These are phyloP conservation scores for Catamblyrhynchus diadema DNA, from an alignment of 2,797 vertebrate genomes.

Conservation along the genomic window DNA sequence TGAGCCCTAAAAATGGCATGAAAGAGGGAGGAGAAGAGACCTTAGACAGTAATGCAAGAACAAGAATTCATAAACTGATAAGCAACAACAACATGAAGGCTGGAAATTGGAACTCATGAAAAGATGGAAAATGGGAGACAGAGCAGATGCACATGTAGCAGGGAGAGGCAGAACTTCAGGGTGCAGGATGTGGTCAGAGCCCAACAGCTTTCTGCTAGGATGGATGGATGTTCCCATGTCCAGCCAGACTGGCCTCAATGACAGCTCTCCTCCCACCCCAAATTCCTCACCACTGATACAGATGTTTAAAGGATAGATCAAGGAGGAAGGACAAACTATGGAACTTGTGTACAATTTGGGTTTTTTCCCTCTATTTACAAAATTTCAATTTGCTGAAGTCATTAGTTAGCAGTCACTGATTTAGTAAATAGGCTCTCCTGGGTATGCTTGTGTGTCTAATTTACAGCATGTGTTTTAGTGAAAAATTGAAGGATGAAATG, in stretches of 20 bases:
- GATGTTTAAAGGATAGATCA: background rate
- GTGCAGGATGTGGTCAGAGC: background rate
- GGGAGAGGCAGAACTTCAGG: background rate
- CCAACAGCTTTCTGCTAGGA: background rate
- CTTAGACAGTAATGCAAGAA: background rate
- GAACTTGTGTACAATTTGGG: background rate
- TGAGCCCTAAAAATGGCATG: background rate
- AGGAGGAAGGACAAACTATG: background rate
- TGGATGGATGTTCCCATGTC: background rate
- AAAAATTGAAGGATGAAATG: background rate
- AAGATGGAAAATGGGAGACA: background rate
- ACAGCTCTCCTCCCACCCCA: background rate
- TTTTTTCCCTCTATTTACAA: background rate
- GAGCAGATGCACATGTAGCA: accelerated
- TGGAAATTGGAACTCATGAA: background rate
- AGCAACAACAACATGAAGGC: background rate
- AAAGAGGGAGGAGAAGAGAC: background rate
- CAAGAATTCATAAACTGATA: background rate
- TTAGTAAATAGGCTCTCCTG: background rate
- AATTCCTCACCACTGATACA: background rate
- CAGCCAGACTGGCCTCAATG: accelerated
- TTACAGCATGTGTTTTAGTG: background rate
- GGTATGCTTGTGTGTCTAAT: background rate
- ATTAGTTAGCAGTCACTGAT: background rate
- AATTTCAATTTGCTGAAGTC: background rate